A percentile compares a stretch with the other conserved stretches of the same genome.
These are phyloP conservation scores for Germaria angustata DNA, from an alignment of 2,888 invertebrate genomes.

Conservation along the genomic window DNA sequence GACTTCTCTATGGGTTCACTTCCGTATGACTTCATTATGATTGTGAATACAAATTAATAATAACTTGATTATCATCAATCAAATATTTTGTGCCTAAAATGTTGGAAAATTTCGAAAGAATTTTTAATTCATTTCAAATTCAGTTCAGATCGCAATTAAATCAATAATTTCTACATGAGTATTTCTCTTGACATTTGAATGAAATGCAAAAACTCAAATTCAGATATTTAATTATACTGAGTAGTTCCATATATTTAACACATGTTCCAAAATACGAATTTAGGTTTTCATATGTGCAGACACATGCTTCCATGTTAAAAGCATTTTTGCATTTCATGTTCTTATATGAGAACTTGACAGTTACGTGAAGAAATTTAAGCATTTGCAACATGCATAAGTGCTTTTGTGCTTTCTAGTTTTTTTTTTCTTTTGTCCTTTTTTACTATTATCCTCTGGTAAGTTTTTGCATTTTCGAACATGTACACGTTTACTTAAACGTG, in stretches of 20 bases:
- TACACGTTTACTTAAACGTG: background rate
- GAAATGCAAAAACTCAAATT: conserved; percentile 2
- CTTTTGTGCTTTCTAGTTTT: background rate
- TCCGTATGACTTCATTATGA: too few relatives aligned
- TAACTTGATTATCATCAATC: background rate
- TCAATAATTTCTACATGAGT: too few relatives aligned
- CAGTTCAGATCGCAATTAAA: too few relatives aligned
- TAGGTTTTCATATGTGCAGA: too few relatives aligned
- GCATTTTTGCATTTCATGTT: conserved; percentile 38
- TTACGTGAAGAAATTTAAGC: conserved; percentile 57
- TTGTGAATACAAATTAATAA: too few relatives aligned
- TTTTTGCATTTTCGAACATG: conserved; percentile 22
- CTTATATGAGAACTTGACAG: conserved; percentile 57
- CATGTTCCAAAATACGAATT: background rate
- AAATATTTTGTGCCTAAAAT: too few relatives aligned
- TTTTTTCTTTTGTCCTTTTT: background rate
- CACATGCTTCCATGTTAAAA: conserved; percentile 1
- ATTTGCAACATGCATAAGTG: conserved; percentile 27
- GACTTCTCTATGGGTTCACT: too few relatives aligned
- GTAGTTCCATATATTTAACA: conserved; percentile 18
- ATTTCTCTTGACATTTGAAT: too few relatives aligned
- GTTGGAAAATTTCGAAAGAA: too few relatives aligned
- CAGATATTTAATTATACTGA: conserved; percentile 23
- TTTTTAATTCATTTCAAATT: too few relatives aligned
- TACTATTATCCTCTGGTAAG: background rate